Conservation (phyloP, 1,140 invertebrate genomes). For the Ceratosolen solmsi region DNA sequence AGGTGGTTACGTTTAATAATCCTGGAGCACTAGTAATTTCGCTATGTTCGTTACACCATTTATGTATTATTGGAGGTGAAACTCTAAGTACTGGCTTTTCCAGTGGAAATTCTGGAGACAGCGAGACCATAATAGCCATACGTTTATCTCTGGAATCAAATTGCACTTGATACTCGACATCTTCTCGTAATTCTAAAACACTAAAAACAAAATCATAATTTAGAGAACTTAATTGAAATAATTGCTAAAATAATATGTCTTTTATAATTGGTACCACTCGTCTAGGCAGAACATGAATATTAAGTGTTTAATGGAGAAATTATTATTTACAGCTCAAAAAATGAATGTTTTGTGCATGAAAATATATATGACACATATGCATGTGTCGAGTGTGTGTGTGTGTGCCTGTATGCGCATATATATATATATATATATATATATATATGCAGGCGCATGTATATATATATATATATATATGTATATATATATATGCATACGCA, state of each 20-base stretch:
- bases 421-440: background rate
- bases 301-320: no score
- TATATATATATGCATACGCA: no score
- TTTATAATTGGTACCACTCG: no score
- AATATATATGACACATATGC: no score
- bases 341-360: no score
- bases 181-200: conserved; percentile 80
- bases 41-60: conserved; percentile 79
- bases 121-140: conserved; percentile 78
- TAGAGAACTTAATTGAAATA: no score
- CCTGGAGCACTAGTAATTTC: conserved; percentile 82
- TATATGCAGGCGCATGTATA: background rate
- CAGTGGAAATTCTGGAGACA: conserved; percentile 81
- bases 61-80: conserved; percentile 78
- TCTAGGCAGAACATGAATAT: no score
- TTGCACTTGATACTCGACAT: conserved; percentile 81
- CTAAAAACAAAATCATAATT: conserved; percentile 63
- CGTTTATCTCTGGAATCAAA: conserved; percentile 78
- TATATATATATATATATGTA: no score
- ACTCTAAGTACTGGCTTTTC: conserved; percentile 82
- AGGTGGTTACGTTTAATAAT: conserved; percentile 77
- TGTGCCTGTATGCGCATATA: background rate
- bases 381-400: background rate
- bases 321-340: no score
- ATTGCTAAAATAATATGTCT: no score